These are phyloP conservation scores for Orthonevra nobilis DNA, from an alignment of 2,888 invertebrate genomes.

Conservation along the genomic window DNA sequence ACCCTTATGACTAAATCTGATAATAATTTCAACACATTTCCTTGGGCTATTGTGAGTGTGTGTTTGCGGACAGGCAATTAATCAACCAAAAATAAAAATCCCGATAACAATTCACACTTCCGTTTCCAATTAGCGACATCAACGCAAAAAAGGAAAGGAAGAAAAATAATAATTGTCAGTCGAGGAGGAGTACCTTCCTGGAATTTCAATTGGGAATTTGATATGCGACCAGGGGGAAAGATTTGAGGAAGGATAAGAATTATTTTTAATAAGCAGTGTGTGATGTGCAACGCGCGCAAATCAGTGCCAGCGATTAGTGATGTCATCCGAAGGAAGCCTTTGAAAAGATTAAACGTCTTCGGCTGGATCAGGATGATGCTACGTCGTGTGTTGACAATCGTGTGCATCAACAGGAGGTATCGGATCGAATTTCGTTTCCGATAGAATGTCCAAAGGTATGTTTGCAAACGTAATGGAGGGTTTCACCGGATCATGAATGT, in stretches of 20 bases:
- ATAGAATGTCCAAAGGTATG: conserved; percentile 41
- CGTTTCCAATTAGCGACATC: conserved; percentile 58
- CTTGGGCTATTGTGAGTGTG: no score
- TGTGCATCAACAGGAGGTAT: conserved; percentile 17
- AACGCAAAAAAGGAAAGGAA: conserved; percentile 25
- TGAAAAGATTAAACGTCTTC: conserved; percentile 25
- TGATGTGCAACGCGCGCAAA: conserved; percentile 41
- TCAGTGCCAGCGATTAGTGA: conserved; percentile 65
- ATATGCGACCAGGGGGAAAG: conserved; percentile 20
- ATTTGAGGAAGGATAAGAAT: not conserved
- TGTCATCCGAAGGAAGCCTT: conserved; percentile 63
- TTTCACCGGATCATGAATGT: conserved; percentile 33
- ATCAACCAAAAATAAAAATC: conserved; percentile 42
- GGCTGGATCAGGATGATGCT: no score
- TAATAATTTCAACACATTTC: no score
- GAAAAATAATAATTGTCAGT: no score
- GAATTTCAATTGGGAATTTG: conserved; percentile 63
- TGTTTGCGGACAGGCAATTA: conserved; percentile 36
- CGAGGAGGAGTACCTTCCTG: conserved; percentile 20
- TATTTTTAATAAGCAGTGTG: conserved; percentile 8
- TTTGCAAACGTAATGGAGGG: conserved; percentile 31
- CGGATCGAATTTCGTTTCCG: conserved; percentile 49
- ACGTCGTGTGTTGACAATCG: conserved; percentile 45
- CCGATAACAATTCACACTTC: conserved; percentile 47
- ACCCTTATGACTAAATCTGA: no score